These are phyloP conservation scores for Jordanella pulchra DNA, from an alignment of 2,797 vertebrate species.

Conservation along the genomic window DNA sequence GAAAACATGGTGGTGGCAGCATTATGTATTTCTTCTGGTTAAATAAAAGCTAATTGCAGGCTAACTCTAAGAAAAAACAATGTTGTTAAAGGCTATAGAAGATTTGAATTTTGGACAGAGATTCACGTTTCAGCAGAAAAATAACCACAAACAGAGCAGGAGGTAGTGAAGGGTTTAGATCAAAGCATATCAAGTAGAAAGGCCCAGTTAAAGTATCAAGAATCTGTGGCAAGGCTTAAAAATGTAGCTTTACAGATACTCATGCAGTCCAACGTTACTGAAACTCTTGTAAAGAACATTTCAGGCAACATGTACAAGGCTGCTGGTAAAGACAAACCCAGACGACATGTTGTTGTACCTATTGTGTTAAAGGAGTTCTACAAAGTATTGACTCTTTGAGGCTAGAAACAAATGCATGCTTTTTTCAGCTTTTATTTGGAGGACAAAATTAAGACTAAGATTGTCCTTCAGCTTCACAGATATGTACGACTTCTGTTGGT, in stretches of 20 bases:
- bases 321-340: too few species aligned
- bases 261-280: too few species aligned
- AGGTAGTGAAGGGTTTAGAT: neutral
- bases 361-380: neutral
- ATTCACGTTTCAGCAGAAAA: neutral
- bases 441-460: neutral
- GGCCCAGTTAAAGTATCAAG: conserved; percentile 1
- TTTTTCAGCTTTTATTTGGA: neutral
- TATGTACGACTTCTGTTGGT: too few species aligned
- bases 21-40: neutral
- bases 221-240: neutral
- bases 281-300: too few species aligned
- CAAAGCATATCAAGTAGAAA: neutral
- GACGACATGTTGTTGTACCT: neutral
- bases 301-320: too few species aligned
- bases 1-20: neutral
- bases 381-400: neutral
- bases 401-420: neutral
- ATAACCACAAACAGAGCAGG: neutral
- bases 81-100: neutral
- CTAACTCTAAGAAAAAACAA: neutral
- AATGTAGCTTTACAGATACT: neutral
- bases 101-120: neutral
- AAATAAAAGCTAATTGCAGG: neutral
- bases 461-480: neutral